A percentile compares a stretch with the other conserved stretches of the same genome.
phyloP scores from a whole-genome alignment of 2,113 vertebrate species.

The Perca schrenkii region DNA sequence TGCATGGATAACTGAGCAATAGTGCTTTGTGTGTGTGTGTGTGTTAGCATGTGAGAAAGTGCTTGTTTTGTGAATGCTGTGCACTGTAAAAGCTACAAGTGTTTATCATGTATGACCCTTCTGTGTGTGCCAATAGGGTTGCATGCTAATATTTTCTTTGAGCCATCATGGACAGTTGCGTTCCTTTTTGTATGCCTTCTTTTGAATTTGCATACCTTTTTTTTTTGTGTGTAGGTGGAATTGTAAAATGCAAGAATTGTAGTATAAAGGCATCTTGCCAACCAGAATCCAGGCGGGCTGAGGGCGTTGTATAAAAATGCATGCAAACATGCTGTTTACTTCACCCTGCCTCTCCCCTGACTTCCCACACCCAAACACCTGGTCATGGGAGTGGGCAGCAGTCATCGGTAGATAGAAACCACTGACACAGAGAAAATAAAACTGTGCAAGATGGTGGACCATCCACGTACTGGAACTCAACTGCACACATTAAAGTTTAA shows the following conservation, averaged over 20 bases:
- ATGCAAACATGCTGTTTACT: slow-evolving; percentile 82
- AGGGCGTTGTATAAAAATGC: slow-evolving; percentile 80
- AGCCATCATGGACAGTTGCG: slow-evolving; percentile 9
- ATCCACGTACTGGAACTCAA: background rate
- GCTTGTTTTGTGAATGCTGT: slow-evolving; percentile 9
- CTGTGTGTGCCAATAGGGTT: background rate
- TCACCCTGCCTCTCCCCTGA: slow-evolving; percentile 66
- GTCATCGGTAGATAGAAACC: slow-evolving; percentile 32
- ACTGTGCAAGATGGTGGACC: background rate
- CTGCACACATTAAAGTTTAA: slow-evolving; percentile 39
- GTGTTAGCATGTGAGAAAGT: background rate
- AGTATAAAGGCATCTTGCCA: slow-evolving; percentile 69
- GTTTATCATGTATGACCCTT: slow-evolving; percentile 9
- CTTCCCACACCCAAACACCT: slow-evolving; percentile 77
- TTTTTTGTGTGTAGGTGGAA: slow-evolving; percentile 70
- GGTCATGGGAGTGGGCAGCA: slow-evolving; percentile 62
- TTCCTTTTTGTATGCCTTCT: slow-evolving; percentile 22
- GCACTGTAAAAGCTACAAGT: background rate
- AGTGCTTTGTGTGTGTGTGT: background rate
- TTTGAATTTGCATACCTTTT: slow-evolving; percentile 44
- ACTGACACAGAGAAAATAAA: slow-evolving; percentile 3
- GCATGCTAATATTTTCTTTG: slow-evolving; percentile 23
- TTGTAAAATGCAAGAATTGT: slow-evolving; percentile 66
- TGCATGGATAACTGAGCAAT: background rate
- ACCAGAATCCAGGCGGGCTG: slow-evolving; percentile 57